Conservation (phyloP, 1,140 invertebrate species). For the Rhyacophila brunnea region DNA sequence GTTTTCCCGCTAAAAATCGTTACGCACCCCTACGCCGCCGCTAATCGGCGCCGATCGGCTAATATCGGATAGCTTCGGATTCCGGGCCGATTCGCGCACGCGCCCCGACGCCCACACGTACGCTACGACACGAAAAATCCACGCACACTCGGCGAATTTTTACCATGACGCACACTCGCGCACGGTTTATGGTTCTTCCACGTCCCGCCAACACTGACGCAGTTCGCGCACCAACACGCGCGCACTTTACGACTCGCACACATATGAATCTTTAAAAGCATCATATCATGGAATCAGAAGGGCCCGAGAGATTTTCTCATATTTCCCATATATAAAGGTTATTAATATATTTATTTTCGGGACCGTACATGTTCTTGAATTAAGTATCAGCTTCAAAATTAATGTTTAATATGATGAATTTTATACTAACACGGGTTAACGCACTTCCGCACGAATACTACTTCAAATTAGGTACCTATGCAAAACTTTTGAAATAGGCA, state of each 20-base stretch:
- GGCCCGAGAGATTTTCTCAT: too few relatives aligned
- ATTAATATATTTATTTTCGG: too few relatives aligned
- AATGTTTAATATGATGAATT: too few relatives aligned
- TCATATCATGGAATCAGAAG: too few relatives aligned
- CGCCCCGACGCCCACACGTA: background rate
- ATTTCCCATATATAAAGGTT: too few relatives aligned
- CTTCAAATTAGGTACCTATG: too few relatives aligned
- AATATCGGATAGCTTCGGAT: slow-evolving; percentile 4
- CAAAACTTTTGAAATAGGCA: too few relatives aligned
- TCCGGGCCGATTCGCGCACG: slow-evolving; percentile 11
- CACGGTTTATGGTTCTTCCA: background rate
- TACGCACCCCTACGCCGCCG: slow-evolving; percentile 14
- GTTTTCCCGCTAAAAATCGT: slow-evolving; percentile 4
- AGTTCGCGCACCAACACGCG: background rate
- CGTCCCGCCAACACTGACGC: background rate
- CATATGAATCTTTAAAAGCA: background rate
- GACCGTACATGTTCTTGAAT: too few relatives aligned
- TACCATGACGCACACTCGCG: background rate
- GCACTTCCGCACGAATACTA: too few relatives aligned
- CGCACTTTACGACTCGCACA: background rate
- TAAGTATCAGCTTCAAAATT: too few relatives aligned
- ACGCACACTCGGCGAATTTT: background rate
- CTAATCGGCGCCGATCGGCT: slow-evolving; percentile 18
- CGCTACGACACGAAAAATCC: background rate
- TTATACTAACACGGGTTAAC: too few relatives aligned